Base-by-base conservation (phyloP, 2,797 vertebrate species). In the Pangasius larnaudii region DNA sequence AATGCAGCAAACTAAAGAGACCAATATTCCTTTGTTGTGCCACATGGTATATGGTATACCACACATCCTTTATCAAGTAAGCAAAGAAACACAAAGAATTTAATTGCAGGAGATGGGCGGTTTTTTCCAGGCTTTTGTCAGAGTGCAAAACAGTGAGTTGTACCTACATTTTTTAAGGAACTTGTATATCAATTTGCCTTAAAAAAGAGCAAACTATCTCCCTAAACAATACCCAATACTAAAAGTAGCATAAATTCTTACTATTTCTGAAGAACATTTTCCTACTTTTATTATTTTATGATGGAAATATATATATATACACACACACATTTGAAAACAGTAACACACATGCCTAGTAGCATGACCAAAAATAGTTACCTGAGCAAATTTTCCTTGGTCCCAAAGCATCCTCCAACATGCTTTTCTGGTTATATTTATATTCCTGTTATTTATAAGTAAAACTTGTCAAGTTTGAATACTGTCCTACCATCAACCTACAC, bases 31-130 rank as follows among this genome's bases (percentile, higher is more conserved):
- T 79, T 56, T 33, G 51, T 79, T 56, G 51, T 79, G 16, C 9
- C 14, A 77, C 51, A 27, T 49, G 24, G 22, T 42, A 30, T n/a
- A 78, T 56, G n/a, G n/a, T n/a, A n/a, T n/a, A n/a, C 77, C 77
- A 79, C 51, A 22, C 51, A 79, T 18, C 3, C 49, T 33, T 53
- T 78, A 56, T 53, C 8, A 7, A 78, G 16, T 56, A 33, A 16
- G 49, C 49, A 78, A 78, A 78, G 46, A 53, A 77, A 77, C 30
- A 77, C 27, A 77, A 77, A 53, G 14, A 22, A 33, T 79, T 33
- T 36, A 36, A 78, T 56, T 78, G 75, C 16, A 33, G n/a, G 14
- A 53, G 49, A 56, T 33, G 27, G 14, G 6, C 75, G 22, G 22
- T 56, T 33, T 16, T 74, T 6, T n/a, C 0, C 42, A 75, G 42